These are phyloP conservation scores for Drosophila littoralis DNA, from an alignment of 1,140 invertebrate species.

Conservation along the genomic window DNA sequence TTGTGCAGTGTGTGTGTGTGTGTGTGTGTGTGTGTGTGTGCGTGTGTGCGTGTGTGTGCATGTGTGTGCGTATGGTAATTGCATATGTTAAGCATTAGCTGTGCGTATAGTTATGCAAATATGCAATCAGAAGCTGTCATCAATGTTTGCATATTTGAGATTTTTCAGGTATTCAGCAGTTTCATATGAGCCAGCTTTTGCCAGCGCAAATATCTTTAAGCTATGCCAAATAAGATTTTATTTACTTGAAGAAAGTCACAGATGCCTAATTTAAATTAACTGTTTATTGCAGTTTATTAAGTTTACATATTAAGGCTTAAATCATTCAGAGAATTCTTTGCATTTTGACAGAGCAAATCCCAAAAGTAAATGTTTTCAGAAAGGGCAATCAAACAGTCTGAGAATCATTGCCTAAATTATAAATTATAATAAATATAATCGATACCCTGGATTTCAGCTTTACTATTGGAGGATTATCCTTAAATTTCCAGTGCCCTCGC, in stretches of 20 bases:
- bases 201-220: background rate
- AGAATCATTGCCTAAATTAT: too few species aligned
- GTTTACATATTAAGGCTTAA: background rate
- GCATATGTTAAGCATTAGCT: slow-evolving; percentile 49
- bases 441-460: too few species aligned
- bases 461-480: too few species aligned
- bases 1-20: background rate
- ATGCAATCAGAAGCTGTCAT: slow-evolving; percentile 46
- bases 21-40: slow-evolving; percentile 7
- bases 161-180: slow-evolving; percentile 5
- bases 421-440: too few species aligned
- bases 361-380: too few species aligned
- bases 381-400: too few species aligned
- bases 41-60: slow-evolving; percentile 20
- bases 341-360: too few species aligned
- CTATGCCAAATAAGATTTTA: slow-evolving; percentile 1
- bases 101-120: slow-evolving; percentile 65
- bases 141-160: slow-evolving; percentile 22
- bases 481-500: too few species aligned
- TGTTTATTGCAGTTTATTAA: background rate
- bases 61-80: slow-evolving; percentile 53
- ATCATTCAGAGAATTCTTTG: too few species aligned
- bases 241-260: background rate
- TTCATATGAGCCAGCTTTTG: background rate
- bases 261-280: background rate